Evolutionary conservation across 2,797 vertebrate species (phyloP).

Genomic region (Sebastiscus albofasciatus): DNA sequence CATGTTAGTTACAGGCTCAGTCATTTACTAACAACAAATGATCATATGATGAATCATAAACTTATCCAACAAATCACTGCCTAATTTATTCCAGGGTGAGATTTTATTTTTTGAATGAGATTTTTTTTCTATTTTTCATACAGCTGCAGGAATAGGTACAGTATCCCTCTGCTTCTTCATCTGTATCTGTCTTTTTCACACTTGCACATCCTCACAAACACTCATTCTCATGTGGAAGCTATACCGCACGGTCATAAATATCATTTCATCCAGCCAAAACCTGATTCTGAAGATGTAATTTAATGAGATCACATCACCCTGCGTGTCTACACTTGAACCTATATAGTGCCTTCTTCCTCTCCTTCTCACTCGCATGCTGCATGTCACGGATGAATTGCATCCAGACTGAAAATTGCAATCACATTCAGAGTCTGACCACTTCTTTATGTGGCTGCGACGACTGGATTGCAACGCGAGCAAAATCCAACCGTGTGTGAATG

Average conservation of each 20-base stretch:
- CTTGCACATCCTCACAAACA: neutral
- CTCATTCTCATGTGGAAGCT: neutral
- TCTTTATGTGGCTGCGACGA: neutral
- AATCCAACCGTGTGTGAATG: conserved; percentile 5
- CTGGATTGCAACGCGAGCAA: neutral
- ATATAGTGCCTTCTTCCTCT: neutral
- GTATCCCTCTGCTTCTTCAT: neutral
- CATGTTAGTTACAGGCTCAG: neutral
- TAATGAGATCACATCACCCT: conserved; percentile 4
- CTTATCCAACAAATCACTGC: neutral
- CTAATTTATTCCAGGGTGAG: neutral
- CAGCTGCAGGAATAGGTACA: neutral
- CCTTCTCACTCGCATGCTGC: neutral
- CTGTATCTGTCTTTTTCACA: neutral
- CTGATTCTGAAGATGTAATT: conserved; percentile 5
- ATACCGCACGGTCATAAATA: neutral
- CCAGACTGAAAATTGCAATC: neutral
- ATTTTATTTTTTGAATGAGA: neutral
- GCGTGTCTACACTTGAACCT: conserved; percentile 5
- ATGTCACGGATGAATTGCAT: conserved; percentile 19
- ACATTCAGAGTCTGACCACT: neutral
- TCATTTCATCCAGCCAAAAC: neutral
- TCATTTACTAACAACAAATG: neutral
- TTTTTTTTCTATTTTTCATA: neutral
- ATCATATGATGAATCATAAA: neutral